Percentiles rank a stretch among this genome's conserved stretches.
Evolutionary conservation across 1,140 invertebrate species (phyloP).

Genomic region (Nasonia longicornis): DNA sequence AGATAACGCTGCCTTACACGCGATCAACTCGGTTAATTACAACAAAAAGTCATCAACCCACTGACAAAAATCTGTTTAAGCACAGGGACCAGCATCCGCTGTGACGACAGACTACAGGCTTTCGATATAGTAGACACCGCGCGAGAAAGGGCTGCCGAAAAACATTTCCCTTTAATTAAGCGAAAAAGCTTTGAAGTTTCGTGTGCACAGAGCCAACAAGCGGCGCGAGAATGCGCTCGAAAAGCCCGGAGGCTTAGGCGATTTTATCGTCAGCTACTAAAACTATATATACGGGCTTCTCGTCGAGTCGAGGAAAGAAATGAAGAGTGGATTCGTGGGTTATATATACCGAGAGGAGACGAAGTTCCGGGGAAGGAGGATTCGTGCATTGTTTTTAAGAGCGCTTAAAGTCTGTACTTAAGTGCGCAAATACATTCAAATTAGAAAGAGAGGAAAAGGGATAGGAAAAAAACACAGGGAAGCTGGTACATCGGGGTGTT

Average conservation of each 20-base stretch:
- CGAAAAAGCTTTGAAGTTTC: slow-evolving; percentile 27
- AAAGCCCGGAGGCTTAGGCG: background rate
- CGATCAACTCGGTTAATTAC: background rate
- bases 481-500: too few relatives aligned
- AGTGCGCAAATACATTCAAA: background rate
- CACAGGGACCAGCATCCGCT: background rate
- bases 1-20: background rate
- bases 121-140: background rate
- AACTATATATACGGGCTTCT: slow-evolving; percentile 11
- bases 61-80: background rate
- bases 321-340: background rate
- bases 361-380: background rate
- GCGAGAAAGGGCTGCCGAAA: slow-evolving; percentile 7
- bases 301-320: background rate
- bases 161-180: slow-evolving; percentile 42
- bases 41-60: background rate
- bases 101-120: background rate
- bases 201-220: slow-evolving; percentile 14
- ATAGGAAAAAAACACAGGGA: too few relatives aligned
- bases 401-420: background rate
- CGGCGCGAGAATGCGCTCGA: background rate
- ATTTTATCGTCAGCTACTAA: slow-evolving; percentile 30
- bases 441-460: too few relatives aligned
- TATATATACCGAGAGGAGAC: background rate
- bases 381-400: background rate